Base-by-base conservation (phyloP, 2,113 vertebrate species). In the Ptychochromis oligacanthus region DNA sequence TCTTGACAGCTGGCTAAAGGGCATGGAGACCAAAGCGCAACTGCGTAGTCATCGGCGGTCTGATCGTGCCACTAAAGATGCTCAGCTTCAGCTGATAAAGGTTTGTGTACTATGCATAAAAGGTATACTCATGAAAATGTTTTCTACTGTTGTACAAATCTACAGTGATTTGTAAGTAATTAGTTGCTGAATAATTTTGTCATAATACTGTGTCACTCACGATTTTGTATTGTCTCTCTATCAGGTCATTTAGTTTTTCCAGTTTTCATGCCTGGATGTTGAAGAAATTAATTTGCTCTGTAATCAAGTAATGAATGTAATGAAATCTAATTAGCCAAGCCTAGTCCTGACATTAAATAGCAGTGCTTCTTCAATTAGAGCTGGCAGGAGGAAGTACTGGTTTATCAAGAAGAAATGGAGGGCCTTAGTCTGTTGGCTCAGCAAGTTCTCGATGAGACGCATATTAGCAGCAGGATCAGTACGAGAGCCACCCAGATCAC, bases 401-500 rank as follows among this genome's bases (percentile, higher is more conserved):
- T 96, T 1, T 97, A 97, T 88, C 97, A 97, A 90, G 96, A 97
- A 26, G 97, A 99, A 76, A 96, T 99, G 81, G 98, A 99, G 81
- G 97, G 97, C 40, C 96, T 99, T 20, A 97, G 97, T 2, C 57
- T 96, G 1, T 92, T 98, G 79, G 97, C 97, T 17, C 98, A 99
- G 94, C 97, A 99, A 92, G 95, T 99, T 80, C 91, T 99, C 74
- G 97, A 99, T 15, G 97, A 98, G 91, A 97, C 95, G 54, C 97
- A 96, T 2, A 95, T 96, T 59, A 96, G 94, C 91, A 97, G 96
- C 91, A 89, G 93, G n/a, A 95, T 97, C 93, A 96, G 97, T 85
- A 96, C 90, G 87, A 97, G 97, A 93, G 97, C 98, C 67, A 98
- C 97, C 0, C 97, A 98, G 88, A 97, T 99, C 49, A 97, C 97